Evolutionary conservation across 2,888 invertebrate genomes (phyloP), one percentile per base, ranked within the genome.

Genomic region (Sthenelais limicola): DNA sequence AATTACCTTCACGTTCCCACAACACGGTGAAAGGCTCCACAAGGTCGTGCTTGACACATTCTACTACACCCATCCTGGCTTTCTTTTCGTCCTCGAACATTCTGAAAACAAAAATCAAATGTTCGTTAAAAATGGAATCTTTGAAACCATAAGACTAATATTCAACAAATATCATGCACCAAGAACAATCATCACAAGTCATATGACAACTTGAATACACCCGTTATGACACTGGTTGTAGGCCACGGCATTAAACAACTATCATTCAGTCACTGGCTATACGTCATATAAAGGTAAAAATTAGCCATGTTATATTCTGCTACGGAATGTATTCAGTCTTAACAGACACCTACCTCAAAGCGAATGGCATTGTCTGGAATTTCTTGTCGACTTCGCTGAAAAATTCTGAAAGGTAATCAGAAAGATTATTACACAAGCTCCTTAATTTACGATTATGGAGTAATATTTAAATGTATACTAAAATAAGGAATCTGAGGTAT

Each of bases 11-110:
- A 87, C 93, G 92, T 86, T 93, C 94, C 86, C 91, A 93, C 33
- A 93, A 90, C 81, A 99, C 98, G 91, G 95, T 96, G 91, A 98
- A 99, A 74, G 99, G 98, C 88, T 97, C 97, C 84, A 99, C 94
- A 81, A 99, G 92, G 88, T 97, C 97, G 89, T 99, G 98, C 87
- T 95, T 96, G 74, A 98, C 95, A 90, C 99, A 99, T 89, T 99
- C 99, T 48, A 96, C 93, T 62, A 98, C 96, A 67, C 98, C 99
- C 93, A 99, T 93, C 87, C 96, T 94, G 47, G 98, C 98, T 88
- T 97, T 98, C 77, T 94, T 96, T 88, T 98, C 98, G 87, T 98
- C 98, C 83, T 97, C 96, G 86, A 97, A 96, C 85, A 76, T 67
- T 73, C 82, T 80, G 69, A 47, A 74, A 73, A 33, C 26, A 15